These are phyloP conservation scores for Myrmophylax atrothorax DNA, from an alignment of 2,113 vertebrate species.

Conservation along the genomic window DNA sequence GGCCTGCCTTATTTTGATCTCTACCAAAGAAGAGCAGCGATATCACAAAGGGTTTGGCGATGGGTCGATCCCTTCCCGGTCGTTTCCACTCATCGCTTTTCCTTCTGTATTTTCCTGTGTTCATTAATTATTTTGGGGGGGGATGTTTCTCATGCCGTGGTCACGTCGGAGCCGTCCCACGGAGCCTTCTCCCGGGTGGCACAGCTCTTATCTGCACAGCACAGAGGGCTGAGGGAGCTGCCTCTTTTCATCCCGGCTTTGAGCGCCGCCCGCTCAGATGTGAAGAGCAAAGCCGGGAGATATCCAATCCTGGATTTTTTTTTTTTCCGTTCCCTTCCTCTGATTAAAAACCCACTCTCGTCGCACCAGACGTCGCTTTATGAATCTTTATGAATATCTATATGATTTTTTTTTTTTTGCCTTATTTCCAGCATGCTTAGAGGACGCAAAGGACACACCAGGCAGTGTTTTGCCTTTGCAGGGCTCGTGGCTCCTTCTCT, in stretches of 20 bases:
- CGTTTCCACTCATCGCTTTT: background rate
- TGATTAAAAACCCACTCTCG: background rate
- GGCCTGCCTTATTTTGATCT: background rate
- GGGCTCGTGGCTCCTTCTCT: too few relatives aligned
- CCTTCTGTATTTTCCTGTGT: background rate
- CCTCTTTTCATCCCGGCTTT: background rate
- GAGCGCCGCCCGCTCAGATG: background rate
- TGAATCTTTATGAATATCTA: background rate
- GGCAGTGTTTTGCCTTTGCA: background rate
- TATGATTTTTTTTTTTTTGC: background rate
- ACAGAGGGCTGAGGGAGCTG: background rate
- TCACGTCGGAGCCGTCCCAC: background rate
- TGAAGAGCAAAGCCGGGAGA: background rate
- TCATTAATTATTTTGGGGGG: background rate
- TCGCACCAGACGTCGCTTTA: background rate
- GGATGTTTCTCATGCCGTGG: background rate
- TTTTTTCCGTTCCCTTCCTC: background rate
- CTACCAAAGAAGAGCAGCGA: background rate
- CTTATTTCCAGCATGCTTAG: background rate
- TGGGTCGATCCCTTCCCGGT: rapidly evolving
- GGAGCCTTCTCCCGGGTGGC: background rate
- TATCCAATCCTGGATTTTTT: background rate
- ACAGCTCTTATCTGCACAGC: rapidly evolving
- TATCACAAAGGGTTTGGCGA: background rate
- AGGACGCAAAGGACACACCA: background rate